Conservation (phyloP, 1,140 invertebrate species). For the Trichogramma pretiosum region DNA sequence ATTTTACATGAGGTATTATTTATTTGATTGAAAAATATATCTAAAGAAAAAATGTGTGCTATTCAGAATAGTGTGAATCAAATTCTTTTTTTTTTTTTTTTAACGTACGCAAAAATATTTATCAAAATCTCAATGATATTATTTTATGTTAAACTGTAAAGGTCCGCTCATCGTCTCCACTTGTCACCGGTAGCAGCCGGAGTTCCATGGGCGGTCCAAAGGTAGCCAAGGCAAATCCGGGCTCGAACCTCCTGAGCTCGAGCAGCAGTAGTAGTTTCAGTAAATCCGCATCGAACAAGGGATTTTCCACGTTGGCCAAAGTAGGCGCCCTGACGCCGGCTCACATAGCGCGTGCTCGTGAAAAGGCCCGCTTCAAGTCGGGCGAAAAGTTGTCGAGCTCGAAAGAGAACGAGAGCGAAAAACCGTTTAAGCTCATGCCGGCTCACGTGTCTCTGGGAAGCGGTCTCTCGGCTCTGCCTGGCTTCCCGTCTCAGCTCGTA, state of each 20-base stretch:
- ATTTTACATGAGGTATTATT: no score
- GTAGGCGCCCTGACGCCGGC: constrained; percentile 44
- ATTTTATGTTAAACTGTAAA: no score
- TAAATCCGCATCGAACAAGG: constrained; percentile 36
- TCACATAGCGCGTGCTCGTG: constrained; percentile 51
- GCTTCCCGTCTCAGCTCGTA: constrained; percentile 46
- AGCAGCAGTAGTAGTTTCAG: constrained; percentile 18
- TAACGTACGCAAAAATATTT: no score
- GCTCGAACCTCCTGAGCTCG: constrained; percentile 23
- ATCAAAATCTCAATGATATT: no score
- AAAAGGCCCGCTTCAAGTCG: constrained; percentile 46
- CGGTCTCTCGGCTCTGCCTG: constrained; percentile 41
- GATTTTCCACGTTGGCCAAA: constrained; percentile 29
- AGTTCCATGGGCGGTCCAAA: no score
- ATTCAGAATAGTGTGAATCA: no score
- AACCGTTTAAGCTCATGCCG: constrained; percentile 45
- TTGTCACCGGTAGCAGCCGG: no score
- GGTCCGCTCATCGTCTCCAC: no score
- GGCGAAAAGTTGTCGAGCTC: constrained; percentile 55
- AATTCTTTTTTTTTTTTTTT: no score
- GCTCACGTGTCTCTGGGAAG: constrained; percentile 46
- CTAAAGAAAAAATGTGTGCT: no score
- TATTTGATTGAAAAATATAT: no score
- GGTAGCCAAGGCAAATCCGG: constrained; percentile 27
- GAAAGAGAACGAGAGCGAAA: constrained; percentile 55